Evolutionary conservation across 2,888 invertebrate genomes (phyloP).

Genomic region (Drosophila mimica): DNA sequence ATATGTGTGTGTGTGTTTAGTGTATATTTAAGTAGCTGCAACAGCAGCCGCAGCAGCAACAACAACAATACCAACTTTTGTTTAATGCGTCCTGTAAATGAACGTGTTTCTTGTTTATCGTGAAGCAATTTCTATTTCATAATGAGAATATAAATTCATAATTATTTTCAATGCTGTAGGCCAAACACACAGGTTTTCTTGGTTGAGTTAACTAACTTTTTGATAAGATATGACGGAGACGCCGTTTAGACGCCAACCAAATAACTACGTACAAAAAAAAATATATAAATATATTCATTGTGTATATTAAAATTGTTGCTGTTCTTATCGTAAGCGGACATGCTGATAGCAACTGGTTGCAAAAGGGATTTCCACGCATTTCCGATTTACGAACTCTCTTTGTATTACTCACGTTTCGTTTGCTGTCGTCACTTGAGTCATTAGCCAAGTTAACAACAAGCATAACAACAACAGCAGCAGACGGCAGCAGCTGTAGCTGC

Average conservation of each 20-base stretch:
- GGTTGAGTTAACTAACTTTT: conserved; percentile 65
- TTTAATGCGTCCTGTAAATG: conserved; percentile 53
- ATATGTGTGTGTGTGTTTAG: conserved; percentile 25
- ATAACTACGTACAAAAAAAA: neutral
- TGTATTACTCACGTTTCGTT: conserved; percentile 54
- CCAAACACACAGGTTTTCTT: conserved; percentile 22
- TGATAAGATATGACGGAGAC: conserved; percentile 66
- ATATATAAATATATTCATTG: conserved; percentile 1
- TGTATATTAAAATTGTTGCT: neutral
- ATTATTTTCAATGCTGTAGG: conserved; percentile 40
- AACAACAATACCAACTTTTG: conserved; percentile 31
- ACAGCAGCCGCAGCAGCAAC: conserved; percentile 19
- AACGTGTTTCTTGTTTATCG: neutral
- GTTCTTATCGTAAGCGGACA: conserved; percentile 50
- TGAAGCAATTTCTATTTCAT: conserved; percentile 35
- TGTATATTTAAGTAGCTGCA: conserved; percentile 40
- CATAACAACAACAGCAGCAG: conserved; percentile 9
- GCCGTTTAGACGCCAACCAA: conserved; percentile 56
- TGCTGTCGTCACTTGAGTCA: conserved; percentile 57
- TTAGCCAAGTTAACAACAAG: conserved; percentile 32
- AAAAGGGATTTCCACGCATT: conserved; percentile 65
- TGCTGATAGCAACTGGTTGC: conserved; percentile 39
- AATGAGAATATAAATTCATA: conserved; percentile 19
- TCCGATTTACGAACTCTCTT: conserved; percentile 53
- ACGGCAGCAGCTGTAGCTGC: conserved; percentile 25